phyloP scores from a whole-genome alignment of 2,797 vertebrate genomes.

The Poliocrania exsul region DNA sequence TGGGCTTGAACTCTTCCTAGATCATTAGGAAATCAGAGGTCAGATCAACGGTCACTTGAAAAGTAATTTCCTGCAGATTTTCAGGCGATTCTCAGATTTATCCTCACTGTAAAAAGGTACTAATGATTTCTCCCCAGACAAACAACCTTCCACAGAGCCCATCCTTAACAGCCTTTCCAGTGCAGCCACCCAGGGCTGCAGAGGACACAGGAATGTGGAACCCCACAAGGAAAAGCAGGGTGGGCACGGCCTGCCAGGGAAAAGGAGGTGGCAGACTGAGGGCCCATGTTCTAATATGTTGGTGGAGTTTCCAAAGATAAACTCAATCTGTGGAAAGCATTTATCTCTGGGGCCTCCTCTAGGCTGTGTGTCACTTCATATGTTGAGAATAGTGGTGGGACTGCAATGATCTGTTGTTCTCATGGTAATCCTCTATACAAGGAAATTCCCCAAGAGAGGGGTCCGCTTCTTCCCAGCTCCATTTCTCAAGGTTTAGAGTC shows the following conservation, averaged over 20 bases:
- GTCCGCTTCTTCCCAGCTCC: neutral
- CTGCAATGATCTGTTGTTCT: neutral
- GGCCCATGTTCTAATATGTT: neutral
- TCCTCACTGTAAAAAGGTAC: neutral
- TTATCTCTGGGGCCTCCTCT: neutral
- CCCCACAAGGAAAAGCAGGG: neutral
- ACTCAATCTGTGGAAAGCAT: neutral
- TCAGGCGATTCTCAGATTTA: conserved; percentile 33
- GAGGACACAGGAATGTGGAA: neutral
- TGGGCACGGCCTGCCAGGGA: accelerated
- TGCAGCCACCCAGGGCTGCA: neutral
- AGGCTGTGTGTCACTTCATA: neutral
- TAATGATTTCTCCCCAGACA: neutral
- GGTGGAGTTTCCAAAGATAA: conserved; percentile 13
- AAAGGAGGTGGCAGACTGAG: neutral
- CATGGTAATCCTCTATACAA: accelerated
- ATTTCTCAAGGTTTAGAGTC: neutral
- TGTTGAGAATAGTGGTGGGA: neutral
- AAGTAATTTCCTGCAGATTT: conserved; percentile 66
- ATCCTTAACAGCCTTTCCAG: neutral
- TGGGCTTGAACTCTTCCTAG: conserved; percentile 63
- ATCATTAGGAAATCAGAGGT: conserved; percentile 67
- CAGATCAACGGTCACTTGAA: conserved; percentile 43
- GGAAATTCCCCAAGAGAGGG: neutral
- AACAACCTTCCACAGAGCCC: neutral